These are phyloP conservation scores for Autographa gamma DNA, from an alignment of 2,888 invertebrate species.

Conservation along the genomic window DNA sequence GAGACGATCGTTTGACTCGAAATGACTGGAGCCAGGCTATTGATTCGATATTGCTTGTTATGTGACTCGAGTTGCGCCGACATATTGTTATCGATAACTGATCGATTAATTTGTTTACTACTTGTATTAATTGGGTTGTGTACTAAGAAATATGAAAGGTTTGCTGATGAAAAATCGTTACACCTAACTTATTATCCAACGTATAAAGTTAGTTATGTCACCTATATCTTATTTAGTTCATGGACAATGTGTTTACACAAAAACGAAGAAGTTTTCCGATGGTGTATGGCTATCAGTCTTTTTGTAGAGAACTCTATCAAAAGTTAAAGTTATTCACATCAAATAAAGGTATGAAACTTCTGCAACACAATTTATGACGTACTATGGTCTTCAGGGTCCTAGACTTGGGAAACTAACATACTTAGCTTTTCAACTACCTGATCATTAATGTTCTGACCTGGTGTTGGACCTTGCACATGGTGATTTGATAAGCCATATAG, in stretches of 20 bases:
- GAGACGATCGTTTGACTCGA: constrained; percentile 67
- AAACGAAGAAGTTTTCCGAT: too few relatives aligned
- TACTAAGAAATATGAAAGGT: background rate
- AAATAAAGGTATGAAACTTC: background rate
- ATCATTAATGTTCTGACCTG: background rate
- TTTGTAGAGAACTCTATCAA: too few relatives aligned
- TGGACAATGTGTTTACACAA: too few relatives aligned
- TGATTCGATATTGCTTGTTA: constrained; percentile 63
- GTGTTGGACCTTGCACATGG: too few relatives aligned
- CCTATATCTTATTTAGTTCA: too few relatives aligned
- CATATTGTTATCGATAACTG: constrained; percentile 46
- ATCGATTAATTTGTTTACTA: constrained; percentile 1
- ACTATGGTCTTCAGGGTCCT: background rate
- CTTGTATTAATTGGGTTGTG: background rate
- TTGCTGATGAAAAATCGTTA: background rate
- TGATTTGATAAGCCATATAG: too few relatives aligned
- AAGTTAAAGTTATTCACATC: too few relatives aligned
- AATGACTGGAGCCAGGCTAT: constrained; percentile 61
- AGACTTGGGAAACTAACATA: background rate
- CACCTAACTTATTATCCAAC: too few relatives aligned
- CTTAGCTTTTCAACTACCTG: background rate
- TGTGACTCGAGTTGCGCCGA: constrained; percentile 39
- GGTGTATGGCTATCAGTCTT: too few relatives aligned
- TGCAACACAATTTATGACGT: background rate
- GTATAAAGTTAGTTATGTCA: too few relatives aligned